A percentile compares a stretch with the other conserved stretches of the same genome.
Conservation (phyloP, 2,113 vertebrate genomes). For the Dromaius novaehollandiae region DNA sequence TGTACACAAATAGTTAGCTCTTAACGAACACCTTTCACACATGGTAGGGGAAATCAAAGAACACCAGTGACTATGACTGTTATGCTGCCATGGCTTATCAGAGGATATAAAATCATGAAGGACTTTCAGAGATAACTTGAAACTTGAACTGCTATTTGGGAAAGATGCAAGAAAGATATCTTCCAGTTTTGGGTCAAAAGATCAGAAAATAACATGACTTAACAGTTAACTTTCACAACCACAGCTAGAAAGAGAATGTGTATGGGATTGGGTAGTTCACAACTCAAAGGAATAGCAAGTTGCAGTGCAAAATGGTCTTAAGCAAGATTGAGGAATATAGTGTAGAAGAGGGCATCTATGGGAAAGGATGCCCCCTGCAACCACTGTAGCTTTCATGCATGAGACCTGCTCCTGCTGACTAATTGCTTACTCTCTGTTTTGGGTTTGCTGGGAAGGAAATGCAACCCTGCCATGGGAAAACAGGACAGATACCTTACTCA, state of each 20-base stretch:
- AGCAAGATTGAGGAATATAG: neutral
- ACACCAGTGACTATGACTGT: neutral
- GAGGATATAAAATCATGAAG: neutral
- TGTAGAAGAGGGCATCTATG: neutral
- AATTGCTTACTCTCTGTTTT: neutral
- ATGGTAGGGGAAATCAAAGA: neutral
- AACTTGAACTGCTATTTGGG: neutral
- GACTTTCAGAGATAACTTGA: neutral
- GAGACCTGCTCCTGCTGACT: neutral
- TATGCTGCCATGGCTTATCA: neutral
- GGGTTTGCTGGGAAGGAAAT: neutral
- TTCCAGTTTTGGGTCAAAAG: neutral
- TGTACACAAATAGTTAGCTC: neutral
- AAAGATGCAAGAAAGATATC: neutral
- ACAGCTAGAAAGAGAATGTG: neutral
- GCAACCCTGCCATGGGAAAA: neutral
- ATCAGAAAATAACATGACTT: neutral
- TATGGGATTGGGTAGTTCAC: neutral
- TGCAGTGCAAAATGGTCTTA: neutral
- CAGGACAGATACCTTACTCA: neutral
- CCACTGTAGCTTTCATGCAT: neutral
- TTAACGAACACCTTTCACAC: neutral
- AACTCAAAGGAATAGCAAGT: neutral
- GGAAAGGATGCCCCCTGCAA: neutral
- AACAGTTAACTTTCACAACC: neutral